Evolutionary conservation across 2,888 invertebrate genomes (phyloP).

Genomic region (Rhopalosiphum nymphaeae): DNA sequence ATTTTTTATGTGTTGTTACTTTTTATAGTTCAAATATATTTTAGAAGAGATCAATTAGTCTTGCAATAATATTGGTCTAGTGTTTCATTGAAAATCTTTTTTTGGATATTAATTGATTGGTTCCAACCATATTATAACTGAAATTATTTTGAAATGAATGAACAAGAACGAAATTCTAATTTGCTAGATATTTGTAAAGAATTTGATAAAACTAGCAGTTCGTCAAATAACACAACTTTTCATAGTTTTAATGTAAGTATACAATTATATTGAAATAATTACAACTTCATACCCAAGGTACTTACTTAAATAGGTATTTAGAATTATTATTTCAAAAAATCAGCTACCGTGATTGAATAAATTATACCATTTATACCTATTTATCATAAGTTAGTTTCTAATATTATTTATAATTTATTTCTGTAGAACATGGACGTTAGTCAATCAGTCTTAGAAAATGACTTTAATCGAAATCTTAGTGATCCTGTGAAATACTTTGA

Average conservation of each 20-base stretch:
- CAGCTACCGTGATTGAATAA: not conserved
- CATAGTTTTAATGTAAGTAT: conserved; percentile 12
- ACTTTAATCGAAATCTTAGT: not conserved
- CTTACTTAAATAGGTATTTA: not conserved
- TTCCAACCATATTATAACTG: not conserved
- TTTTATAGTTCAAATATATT: not conserved
- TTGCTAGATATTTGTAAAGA: too few relatives aligned
- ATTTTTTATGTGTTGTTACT: not conserved
- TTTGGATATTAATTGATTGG: not conserved
- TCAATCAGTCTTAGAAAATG: not conserved
- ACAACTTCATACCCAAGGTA: not conserved
- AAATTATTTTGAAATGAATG: not conserved
- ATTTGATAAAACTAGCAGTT: not conserved
- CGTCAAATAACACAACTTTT: not conserved
- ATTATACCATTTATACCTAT: not conserved
- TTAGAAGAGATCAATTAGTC: not conserved
- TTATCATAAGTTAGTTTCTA: not conserved
- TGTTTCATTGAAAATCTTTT: not conserved
- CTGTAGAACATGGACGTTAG: not conserved
- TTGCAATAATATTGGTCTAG: not conserved
- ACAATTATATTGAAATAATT: not conserved
- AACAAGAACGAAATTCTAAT: not conserved
- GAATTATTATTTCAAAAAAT: not conserved
- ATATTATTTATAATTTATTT: not conserved
- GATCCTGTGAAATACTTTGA: conserved; percentile 39